These are phyloP conservation scores for Eupeodes luniger DNA, from an alignment of 2,888 invertebrate species.

Conservation along the genomic window DNA sequence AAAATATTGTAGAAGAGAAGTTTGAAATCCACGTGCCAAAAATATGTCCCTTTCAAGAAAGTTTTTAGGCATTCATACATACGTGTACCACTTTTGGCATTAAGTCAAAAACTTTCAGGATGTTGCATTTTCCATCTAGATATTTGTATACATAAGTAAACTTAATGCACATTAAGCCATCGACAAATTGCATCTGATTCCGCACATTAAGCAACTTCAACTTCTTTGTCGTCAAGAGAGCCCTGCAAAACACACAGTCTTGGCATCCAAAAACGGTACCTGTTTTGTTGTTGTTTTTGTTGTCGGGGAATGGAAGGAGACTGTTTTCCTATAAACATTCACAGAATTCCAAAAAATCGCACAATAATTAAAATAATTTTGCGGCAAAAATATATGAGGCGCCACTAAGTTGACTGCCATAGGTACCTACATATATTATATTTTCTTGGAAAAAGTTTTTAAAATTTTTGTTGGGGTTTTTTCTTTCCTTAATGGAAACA, in stretches of 20 bases:
- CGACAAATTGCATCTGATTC: slow-evolving; percentile 68
- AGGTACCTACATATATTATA: neutral
- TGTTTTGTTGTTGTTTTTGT: neutral
- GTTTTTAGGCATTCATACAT: neutral
- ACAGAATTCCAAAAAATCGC: slow-evolving; percentile 13
- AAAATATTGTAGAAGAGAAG: neutral
- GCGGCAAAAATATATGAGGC: slow-evolving; percentile 68
- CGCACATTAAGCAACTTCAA: slow-evolving; percentile 52
- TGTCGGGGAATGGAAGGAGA: neutral
- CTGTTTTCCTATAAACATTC: neutral
- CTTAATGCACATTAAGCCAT: slow-evolving; percentile 59
- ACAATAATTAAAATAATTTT: slow-evolving; percentile 72
- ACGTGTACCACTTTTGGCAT: slow-evolving; percentile 24
- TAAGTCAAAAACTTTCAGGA: slow-evolving; percentile 28
- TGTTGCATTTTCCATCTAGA: slow-evolving; percentile 4
- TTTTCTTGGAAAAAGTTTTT: slow-evolving; percentile 29
- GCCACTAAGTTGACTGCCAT: slow-evolving; percentile 53
- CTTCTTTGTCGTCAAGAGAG: slow-evolving; percentile 16
- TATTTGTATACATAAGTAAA: neutral
- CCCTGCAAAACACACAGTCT: slow-evolving; percentile 63
- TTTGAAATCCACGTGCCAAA: slow-evolving; percentile 25
- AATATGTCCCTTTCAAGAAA: neutral
- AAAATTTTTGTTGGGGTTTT: neutral
- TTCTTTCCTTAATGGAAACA: slow-evolving; percentile 32
- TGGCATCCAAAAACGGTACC: slow-evolving; percentile 51